Conservation (phyloP, 2,888 invertebrate genomes). For the Molorchus minor region DNA sequence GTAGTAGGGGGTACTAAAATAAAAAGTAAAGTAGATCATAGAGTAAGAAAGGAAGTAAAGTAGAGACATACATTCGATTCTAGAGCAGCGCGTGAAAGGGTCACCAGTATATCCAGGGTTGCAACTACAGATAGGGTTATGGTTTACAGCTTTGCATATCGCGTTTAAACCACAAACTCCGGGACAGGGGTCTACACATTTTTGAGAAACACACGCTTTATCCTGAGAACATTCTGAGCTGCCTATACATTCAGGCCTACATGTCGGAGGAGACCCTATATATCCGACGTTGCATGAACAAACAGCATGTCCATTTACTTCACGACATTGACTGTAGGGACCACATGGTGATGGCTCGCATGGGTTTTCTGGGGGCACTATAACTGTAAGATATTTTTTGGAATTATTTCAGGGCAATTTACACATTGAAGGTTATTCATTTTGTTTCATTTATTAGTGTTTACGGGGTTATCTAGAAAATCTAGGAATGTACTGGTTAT, state of each 20-base stretch:
- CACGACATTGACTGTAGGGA: constrained; percentile 72
- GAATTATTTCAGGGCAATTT: no score
- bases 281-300: constrained; percentile 72
- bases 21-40: constrained; percentile 27
- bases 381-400: constrained; percentile 43
- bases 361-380: constrained; percentile 62
- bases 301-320: constrained; percentile 70
- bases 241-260: constrained; percentile 73
- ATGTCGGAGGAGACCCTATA: constrained; percentile 71
- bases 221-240: constrained; percentile 74
- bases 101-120: constrained; percentile 71
- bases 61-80: constrained; percentile 52
- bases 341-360: constrained; percentile 75
- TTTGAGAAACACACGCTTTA: constrained; percentile 70
- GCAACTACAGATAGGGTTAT: constrained; percentile 75
- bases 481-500: no score
- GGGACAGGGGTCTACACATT: constrained; percentile 73
- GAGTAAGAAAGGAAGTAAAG: constrained; percentile 16
- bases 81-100: constrained; percentile 68
- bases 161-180: constrained; percentile 74
- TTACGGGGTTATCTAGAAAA: no score
- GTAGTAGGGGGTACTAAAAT: constrained; percentile 60
- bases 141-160: constrained; percentile 73
- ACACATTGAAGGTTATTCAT: no score
- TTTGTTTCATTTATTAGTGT: no score